phyloP scores from a whole-genome alignment of 1,140 invertebrate species.

The Drosophila arizonae region DNA sequence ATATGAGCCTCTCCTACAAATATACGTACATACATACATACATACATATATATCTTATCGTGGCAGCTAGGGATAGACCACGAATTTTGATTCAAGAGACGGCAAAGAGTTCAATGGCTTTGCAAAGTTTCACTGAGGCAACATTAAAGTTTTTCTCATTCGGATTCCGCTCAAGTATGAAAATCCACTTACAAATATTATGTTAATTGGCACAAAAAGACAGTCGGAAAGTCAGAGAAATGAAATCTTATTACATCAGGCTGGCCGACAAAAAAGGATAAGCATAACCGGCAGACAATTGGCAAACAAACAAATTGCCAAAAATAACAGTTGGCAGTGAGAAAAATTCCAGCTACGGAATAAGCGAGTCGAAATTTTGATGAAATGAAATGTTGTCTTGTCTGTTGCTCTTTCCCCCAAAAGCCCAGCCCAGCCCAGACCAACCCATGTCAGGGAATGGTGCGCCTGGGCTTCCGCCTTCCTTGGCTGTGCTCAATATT shows the following conservation, averaged over 20 bases:
- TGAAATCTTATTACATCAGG: constrained; percentile 69
- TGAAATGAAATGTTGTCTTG: constrained; percentile 51
- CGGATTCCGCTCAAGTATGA: constrained; percentile 57
- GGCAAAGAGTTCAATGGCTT: constrained; percentile 57
- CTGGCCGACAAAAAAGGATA: constrained; percentile 39
- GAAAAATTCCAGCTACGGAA: constrained; percentile 35
- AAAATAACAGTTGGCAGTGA: constrained; percentile 60
- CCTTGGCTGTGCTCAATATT: constrained; percentile 62
- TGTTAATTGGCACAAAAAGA: constrained; percentile 62
- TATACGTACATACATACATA: neutral
- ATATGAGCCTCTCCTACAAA: no score
- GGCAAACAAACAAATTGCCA: constrained; percentile 77
- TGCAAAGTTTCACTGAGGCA: constrained; percentile 58
- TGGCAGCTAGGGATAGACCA: constrained; percentile 15
- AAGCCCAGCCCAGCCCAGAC: neutral
- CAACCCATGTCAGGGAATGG: neutral
- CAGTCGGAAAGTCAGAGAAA: constrained; percentile 40
- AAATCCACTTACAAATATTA: constrained; percentile 70
- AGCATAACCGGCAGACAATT: constrained; percentile 73
- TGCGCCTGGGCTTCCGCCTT: neutral
- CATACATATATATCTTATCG: constrained; percentile 24
- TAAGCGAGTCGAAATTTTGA: constrained; percentile 51
- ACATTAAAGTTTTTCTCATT: constrained; percentile 58
- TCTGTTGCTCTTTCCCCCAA: constrained; percentile 1
- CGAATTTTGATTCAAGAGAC: constrained; percentile 46